Base-by-base conservation (phyloP, 2,888 invertebrate species). In the Sipha maydis region DNA sequence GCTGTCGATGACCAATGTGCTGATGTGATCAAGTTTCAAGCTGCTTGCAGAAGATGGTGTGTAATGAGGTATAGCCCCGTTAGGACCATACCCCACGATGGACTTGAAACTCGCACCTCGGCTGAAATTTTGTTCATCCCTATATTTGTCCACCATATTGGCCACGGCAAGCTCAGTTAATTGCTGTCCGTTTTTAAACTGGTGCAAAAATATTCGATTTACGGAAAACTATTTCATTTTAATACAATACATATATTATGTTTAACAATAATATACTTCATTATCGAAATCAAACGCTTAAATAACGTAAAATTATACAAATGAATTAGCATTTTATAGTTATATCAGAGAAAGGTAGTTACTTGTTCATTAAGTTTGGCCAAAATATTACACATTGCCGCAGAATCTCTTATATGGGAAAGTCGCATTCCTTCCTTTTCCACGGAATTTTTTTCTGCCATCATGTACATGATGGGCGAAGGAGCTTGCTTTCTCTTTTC, bases 41-140 rank as follows among this genome's bases (percentile, higher is more conserved):
- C 95, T 95, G 9, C 96, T 95, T n/a, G 93, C 93, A 90, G 93
- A 93, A 31, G 94, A 95, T 0, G 95, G 94, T 90, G 94, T 93
- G 92, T 99, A 99, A 92, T 98, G 97, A 0, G 98, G 97, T 89
- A 96, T 94, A 0, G 98, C 97, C 0, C 95, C 97, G 92, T 98
- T 96, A 0, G 95, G 93, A 0, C 98, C 98, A 91, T 95, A 97
- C 0, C 96, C 97, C 0, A 96, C 96, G 83, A 98, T 96, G 0
- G 98, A 98, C 90, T 94, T 93, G 93, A 98, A 96, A 90, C 94
- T 94, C 82, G 93, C 91, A 7, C 93, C 92, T 56, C 92, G 91
- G 90, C 91, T 93, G 83, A 91, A 90, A 21, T 92, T 91, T 90
- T 94, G 93, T 78, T 91, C 91, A 76, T 84, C 69, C 69, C 89